Conservation (phyloP, 2,797 vertebrate genomes). For the Lagorchestes hirsutus region DNA sequence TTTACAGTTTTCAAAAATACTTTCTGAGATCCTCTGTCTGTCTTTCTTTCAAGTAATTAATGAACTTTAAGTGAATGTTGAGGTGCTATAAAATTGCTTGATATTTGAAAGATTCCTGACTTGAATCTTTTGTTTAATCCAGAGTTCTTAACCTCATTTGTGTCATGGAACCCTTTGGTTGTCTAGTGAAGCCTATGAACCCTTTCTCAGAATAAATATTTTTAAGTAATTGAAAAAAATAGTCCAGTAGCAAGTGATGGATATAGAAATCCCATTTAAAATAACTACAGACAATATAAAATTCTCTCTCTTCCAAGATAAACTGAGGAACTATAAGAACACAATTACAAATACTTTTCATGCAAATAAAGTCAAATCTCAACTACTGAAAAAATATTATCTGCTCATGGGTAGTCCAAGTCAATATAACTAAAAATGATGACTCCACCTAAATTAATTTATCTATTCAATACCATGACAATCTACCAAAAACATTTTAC, state of each 20-base stretch:
- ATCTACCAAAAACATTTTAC: neutral
- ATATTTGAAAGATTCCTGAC: neutral
- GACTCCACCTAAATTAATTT: neutral
- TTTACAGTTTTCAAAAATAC: neutral
- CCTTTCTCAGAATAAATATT: neutral
- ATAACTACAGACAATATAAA: neutral
- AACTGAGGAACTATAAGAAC: neutral
- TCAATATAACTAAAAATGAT: neutral
- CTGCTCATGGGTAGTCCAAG: neutral
- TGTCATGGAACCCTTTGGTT: neutral
- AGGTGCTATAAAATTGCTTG: neutral
- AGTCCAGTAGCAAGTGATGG: neutral
- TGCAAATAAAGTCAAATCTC: neutral
- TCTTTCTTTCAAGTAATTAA: neutral
- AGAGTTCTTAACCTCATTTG: neutral
- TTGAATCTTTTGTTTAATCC: neutral
- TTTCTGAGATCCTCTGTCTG: neutral
- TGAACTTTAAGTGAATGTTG: slow-evolving; percentile 22
- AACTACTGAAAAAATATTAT: neutral
- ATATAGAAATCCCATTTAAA: neutral
- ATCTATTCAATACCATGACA: too few relatives aligned
- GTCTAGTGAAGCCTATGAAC: neutral
- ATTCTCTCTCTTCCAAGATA: neutral
- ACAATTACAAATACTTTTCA: neutral
- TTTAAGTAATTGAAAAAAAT: neutral